A percentile compares a stretch with the other conserved stretches of the same genome.
These are phyloP conservation scores for Ellobius talpinus DNA, from an alignment of 2,113 vertebrate genomes.

Conservation along the genomic window DNA sequence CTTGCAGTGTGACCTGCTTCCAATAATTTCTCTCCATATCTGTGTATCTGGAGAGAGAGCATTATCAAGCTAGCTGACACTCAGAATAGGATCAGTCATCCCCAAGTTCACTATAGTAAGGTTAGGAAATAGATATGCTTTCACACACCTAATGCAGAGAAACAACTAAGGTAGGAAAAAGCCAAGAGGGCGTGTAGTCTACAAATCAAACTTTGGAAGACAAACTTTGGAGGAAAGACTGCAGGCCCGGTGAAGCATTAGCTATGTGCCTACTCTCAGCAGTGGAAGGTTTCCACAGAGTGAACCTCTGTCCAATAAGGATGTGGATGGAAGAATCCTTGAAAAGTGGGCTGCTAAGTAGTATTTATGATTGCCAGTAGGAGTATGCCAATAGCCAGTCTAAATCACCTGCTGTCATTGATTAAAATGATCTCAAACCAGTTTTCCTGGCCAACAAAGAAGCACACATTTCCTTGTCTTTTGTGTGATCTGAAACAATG, in stretches of 20 bases:
- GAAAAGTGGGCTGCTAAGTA: background rate
- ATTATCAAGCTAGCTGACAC: background rate
- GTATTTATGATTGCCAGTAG: background rate
- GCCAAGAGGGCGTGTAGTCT: background rate
- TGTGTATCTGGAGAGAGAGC: background rate
- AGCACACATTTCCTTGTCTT: background rate
- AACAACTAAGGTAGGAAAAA: background rate
- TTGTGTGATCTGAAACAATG: background rate
- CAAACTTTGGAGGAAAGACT: background rate
- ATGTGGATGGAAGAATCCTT: background rate
- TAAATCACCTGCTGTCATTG: background rate
- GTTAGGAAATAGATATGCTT: background rate
- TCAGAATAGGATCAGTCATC: background rate
- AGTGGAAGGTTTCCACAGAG: background rate
- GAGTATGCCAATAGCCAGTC: background rate
- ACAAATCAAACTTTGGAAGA: background rate
- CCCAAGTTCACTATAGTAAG: background rate
- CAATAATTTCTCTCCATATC: background rate
- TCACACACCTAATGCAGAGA: background rate
- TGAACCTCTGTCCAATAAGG: background rate
- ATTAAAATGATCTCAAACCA: background rate
- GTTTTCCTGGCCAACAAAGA: background rate
- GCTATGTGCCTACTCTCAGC: background rate
- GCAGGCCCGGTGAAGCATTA: background rate
- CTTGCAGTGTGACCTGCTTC: background rate